Evolutionary conservation across 2,888 invertebrate genomes (phyloP).

Genomic region (Notocelia uddmanniana): DNA sequence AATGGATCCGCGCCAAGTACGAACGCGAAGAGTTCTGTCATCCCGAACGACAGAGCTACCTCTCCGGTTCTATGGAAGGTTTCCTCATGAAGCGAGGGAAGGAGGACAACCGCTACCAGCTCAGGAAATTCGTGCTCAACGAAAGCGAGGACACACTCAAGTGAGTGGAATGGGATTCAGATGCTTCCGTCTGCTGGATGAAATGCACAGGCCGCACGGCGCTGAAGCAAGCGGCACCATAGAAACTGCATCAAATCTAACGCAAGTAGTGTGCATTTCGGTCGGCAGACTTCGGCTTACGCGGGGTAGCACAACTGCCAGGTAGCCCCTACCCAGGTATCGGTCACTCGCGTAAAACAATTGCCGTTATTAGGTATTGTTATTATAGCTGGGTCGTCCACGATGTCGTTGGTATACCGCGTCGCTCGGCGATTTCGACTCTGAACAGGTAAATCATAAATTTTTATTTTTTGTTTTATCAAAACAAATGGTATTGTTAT

Average conservation of each 20-base stretch:
- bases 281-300: not conserved
- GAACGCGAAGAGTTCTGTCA: constrained; percentile 94
- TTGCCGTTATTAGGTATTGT: not conserved
- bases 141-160: constrained; percentile 93
- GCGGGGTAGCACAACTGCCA: not conserved
- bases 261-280: not conserved
- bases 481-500: not conserved
- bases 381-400: not conserved
- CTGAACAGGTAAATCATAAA: not conserved
- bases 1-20: constrained; percentile 97
- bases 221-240: no score
- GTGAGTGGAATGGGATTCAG: constrained; percentile 64
- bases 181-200: not conserved
- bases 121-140: constrained; percentile 92
- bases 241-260: not conserved
- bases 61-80: constrained; percentile 93
- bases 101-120: constrained; percentile 93
- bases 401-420: no score
- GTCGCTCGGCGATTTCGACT: not conserved
- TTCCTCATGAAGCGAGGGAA: constrained; percentile 95
- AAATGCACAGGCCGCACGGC: no score
- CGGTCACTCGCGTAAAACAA: not conserved
- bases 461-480: not conserved
- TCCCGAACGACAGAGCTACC: constrained; percentile 92
- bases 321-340: no score